These are phyloP conservation scores for Chiropotes sagulatus DNA, from an alignment of 2,797 vertebrate genomes.

Conservation along the genomic window DNA sequence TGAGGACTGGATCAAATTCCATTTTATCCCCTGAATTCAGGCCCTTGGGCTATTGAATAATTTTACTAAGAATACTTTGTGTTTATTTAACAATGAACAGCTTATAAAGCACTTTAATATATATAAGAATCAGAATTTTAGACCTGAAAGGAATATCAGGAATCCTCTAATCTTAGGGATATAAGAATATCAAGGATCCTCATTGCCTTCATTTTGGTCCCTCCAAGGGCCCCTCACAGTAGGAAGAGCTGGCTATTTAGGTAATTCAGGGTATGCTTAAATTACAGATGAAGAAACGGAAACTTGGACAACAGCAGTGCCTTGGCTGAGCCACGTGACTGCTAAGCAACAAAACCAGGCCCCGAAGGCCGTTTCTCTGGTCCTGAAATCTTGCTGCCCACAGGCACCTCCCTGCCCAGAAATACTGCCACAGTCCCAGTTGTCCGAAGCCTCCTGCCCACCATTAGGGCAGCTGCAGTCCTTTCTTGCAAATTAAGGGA, in stretches of 20 bases:
- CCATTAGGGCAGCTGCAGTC: not conserved
- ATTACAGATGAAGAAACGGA: not conserved
- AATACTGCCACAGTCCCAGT: accelerated
- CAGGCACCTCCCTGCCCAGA: not conserved
- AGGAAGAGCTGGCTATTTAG: not conserved
- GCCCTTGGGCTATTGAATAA: not conserved
- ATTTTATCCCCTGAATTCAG: not conserved
- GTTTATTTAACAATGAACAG: not conserved
- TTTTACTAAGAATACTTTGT: not conserved
- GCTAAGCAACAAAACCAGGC: not conserved
- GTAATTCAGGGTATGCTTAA: not conserved
- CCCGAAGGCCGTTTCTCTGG: not conserved
- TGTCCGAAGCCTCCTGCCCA: not conserved
- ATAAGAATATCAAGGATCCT: not conserved
- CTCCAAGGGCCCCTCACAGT: accelerated
- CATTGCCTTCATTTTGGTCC: not conserved
- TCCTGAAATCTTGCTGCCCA: not conserved
- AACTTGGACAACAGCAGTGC: not conserved
- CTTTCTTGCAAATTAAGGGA: not conserved
- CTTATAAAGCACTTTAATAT: not conserved
- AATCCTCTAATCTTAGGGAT: not conserved
- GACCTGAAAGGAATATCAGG: not conserved
- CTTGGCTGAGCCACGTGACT: not conserved
- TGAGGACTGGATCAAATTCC: not conserved
- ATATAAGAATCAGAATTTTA: not conserved